A percentile compares a stretch with the other conserved stretches of the same genome.
Evolutionary conservation across 2,797 vertebrate genomes (phyloP).

Genomic region (Brachyrhaphis roseni): DNA sequence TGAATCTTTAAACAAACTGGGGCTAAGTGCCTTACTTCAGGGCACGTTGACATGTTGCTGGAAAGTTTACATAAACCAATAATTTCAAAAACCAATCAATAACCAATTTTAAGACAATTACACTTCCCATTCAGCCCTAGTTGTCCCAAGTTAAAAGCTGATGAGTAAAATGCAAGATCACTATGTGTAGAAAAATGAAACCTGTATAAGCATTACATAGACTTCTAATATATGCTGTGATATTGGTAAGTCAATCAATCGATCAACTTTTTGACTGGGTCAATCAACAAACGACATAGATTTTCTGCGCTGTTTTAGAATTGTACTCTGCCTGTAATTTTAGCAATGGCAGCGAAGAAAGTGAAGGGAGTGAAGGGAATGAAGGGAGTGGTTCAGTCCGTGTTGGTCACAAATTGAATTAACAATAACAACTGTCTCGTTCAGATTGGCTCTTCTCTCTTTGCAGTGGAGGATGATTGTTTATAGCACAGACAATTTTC

Average conservation of each 20-base stretch:
- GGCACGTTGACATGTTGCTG: background rate
- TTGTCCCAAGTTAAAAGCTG: background rate
- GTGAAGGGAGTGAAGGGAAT: too few species aligned
- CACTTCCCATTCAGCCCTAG: background rate
- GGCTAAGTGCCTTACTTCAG: background rate
- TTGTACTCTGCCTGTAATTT: too few species aligned
- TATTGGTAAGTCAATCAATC: background rate
- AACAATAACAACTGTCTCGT: too few species aligned
- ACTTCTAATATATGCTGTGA: background rate
- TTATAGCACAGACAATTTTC: background rate
- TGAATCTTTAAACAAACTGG: background rate
- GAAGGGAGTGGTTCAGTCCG: too few species aligned
- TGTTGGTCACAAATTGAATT: too few species aligned
- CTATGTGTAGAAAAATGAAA: background rate
- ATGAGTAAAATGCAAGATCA: background rate
- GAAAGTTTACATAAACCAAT: background rate
- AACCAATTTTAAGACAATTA: background rate
- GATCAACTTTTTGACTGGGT: too few species aligned
- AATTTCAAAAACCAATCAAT: background rate
- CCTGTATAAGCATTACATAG: background rate
- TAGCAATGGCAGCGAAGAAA: too few species aligned
- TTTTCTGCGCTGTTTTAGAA: too few species aligned
- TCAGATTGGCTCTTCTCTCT: too few species aligned
- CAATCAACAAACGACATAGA: too few species aligned
- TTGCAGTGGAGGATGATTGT: too few species aligned